Base-by-base conservation (phyloP, 92 coral and sea anemone genomes). In the Phenganax subtilis region DNA sequence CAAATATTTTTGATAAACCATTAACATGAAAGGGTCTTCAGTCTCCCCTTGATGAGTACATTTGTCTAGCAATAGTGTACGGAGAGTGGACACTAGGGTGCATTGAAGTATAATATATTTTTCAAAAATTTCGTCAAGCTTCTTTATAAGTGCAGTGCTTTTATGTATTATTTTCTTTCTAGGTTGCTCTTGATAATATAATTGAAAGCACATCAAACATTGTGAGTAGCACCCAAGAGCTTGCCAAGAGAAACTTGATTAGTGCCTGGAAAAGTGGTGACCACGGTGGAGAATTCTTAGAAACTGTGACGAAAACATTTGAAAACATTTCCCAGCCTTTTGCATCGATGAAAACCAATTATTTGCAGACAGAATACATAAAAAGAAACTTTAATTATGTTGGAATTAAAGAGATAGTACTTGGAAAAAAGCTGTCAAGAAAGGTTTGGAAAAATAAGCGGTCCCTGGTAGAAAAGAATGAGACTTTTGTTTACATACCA, bases 401-500 rank as follows among this genome's bases (percentile, higher is more conserved):
- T 20, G 65, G 25, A 20, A 14, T 59, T 10, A 30, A 65, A 20
- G 71, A 65, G 47, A 10, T 65, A 25, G 30, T 65, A 9, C 71
- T 65, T 65, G 71, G 71, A 30, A 65, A 65, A 65, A 20, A 30
- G 30, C 12, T 65, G 17, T 65, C 71, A 20, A 65, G 71, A 65
- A 65, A 65, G 71, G 10, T 65, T 17, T 65, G 71, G 71, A 65
- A 65, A 65, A 2, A 65, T 10, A 65, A 65, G 47, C 30, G 6
- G 20, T 17, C 27, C 10, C 10, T 65, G 1, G 20, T 65, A 30
- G 71, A 65, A 65, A 65, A 17, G 27, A 10, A 65, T 17, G 71
- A 65, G 10, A 65, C 29, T 20, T 65, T 10, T 63, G 84, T 55
- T 80, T 80, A 80, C 75, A 44, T 80, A 30, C 84, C 75, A 62